Conservation (phyloP, 2,113 vertebrate genomes). For the Pholis gunnellus region DNA sequence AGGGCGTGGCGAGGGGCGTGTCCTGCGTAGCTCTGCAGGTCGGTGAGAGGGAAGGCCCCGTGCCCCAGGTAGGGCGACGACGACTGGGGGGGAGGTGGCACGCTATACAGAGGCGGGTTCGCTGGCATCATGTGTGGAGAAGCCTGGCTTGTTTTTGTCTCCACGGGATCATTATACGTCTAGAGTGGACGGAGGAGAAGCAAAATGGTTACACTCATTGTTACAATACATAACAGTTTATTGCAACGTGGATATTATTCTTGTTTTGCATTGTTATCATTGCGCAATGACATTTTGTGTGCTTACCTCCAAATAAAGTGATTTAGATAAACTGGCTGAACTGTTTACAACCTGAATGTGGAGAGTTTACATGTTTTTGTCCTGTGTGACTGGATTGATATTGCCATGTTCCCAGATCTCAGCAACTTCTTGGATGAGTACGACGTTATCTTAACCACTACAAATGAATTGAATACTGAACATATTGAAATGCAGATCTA, state of each 20-base stretch:
- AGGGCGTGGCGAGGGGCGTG: constrained; percentile 90
- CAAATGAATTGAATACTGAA: background rate
- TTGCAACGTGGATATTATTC: background rate
- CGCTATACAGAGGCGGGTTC: constrained; percentile 92
- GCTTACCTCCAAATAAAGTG: background rate
- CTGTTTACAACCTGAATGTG: background rate
- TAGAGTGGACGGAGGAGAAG: constrained; percentile 65
- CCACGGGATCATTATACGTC: constrained; percentile 93
- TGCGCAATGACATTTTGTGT: background rate
- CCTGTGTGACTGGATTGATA: background rate
- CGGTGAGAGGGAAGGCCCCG: constrained; percentile 91
- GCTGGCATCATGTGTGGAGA: constrained; percentile 95
- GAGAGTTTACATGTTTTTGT: background rate
- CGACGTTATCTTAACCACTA: background rate
- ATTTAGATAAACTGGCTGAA: background rate
- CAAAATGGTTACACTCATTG: background rate
- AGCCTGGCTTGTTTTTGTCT: constrained; percentile 89
- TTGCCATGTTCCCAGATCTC: background rate
- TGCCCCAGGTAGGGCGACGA: constrained; percentile 92
- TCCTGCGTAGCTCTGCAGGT: constrained; percentile 94
- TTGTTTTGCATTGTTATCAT: background rate
- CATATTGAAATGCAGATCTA: background rate
- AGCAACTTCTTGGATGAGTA: background rate
- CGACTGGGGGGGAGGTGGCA: constrained; percentile 89
- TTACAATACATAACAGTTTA: background rate